Percentiles rank a stretch among this genome's conserved stretches.
Conservation (phyloP, 2,797 vertebrate genomes). For the Rachycentron canadum region DNA sequence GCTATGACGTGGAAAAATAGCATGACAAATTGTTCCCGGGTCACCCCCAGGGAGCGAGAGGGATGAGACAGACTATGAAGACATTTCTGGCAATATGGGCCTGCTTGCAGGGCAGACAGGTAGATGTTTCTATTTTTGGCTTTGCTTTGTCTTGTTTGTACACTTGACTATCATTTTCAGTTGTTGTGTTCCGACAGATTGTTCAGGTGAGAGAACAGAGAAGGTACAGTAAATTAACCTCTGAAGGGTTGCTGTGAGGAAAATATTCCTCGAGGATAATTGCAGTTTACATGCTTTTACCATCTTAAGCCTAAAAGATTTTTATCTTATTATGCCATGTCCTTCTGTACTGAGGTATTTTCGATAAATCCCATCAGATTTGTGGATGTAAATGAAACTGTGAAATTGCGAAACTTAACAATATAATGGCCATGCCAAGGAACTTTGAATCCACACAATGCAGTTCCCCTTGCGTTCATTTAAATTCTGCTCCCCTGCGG, state of each 20-base stretch:
- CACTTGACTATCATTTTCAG: conserved; percentile 43
- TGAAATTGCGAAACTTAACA: conserved; percentile 28
- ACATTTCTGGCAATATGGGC: conserved; percentile 44
- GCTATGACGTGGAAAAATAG: conserved; percentile 72
- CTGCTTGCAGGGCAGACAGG: conserved; percentile 47
- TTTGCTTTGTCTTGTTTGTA: conserved; percentile 53
- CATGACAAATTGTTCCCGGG: conserved; percentile 74
- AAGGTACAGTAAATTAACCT: conserved; percentile 16
- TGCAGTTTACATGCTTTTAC: conserved; percentile 21
- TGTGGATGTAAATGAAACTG: conserved; percentile 37
- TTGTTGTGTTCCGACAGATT: conserved; percentile 29
- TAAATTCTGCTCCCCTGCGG: conserved; percentile 52
- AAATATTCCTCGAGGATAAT: conserved; percentile 26
- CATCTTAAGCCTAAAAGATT: conserved; percentile 15
- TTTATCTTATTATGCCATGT: conserved; percentile 21
- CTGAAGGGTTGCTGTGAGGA: conserved; percentile 22
- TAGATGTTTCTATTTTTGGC: conserved; percentile 59
- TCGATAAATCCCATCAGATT: conserved; percentile 44
- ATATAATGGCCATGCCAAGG: conserved; percentile 27
- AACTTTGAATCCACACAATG: conserved; percentile 47
- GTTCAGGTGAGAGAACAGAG: conserved; percentile 19
- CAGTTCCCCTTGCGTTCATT: conserved; percentile 50
- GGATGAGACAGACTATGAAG: conserved; percentile 57
- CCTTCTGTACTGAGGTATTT: conserved; percentile 29
- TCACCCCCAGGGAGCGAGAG: conserved; percentile 60